Evolutionary conservation across 2,113 vertebrate genomes (phyloP).

Genomic region (Genyomyrus donnyi): DNA sequence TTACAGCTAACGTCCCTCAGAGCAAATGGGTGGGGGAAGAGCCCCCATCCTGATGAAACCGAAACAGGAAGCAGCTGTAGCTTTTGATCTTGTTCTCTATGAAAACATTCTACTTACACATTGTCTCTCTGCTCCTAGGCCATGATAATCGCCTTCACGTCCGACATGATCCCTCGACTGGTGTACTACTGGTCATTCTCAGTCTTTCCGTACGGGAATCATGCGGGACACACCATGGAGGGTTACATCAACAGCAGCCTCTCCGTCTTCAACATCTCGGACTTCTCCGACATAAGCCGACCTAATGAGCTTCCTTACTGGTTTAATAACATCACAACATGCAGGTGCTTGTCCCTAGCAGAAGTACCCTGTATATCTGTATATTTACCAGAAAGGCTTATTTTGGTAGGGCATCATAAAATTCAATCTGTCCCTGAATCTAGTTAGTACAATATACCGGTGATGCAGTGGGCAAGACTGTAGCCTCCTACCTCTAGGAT

Average conservation of each 20-base stretch:
- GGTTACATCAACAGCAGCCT: slow-evolving; percentile 86
- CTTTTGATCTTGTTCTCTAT: neutral
- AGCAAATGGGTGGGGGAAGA: neutral
- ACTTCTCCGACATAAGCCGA: slow-evolving; percentile 64
- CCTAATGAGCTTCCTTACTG: slow-evolving; percentile 36
- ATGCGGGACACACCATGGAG: slow-evolving; percentile 65
- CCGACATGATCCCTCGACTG: slow-evolving; percentile 89
- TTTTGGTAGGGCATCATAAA: neutral
- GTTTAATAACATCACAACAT: slow-evolving; percentile 55
- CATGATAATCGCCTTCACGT: slow-evolving; percentile 91
- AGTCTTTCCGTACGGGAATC: slow-evolving; percentile 65
- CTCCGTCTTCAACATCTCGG: slow-evolving; percentile 66
- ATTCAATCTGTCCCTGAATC: neutral
- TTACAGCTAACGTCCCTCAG: neutral
- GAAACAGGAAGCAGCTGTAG: neutral
- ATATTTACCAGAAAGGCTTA: neutral
- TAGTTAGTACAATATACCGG: neutral
- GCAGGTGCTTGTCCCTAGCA: slow-evolving; percentile 61
- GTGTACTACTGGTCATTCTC: slow-evolving; percentile 96
- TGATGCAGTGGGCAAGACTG: neutral
- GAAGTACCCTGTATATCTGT: neutral
- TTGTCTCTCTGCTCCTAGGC: slow-evolving; percentile 54
- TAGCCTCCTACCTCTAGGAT: neutral
- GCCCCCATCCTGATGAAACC: neutral
- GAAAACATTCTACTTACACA: no score